Conservation (phyloP, 2,113 vertebrate species). For the Sarotherodon lohbergeri region DNA sequence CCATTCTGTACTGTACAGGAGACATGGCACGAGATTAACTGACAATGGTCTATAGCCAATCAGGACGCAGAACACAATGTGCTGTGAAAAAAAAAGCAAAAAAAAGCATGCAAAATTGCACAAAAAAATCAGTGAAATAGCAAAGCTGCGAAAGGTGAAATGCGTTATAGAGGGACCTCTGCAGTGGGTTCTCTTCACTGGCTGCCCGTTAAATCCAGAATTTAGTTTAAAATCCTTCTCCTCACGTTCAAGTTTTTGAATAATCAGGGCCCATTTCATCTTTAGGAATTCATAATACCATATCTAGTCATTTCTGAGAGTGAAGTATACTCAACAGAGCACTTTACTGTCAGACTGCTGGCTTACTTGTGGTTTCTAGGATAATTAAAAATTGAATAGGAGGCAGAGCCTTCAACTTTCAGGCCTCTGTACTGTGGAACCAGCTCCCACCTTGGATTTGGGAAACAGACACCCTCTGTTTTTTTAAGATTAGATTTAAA, state of each 20-base stretch:
- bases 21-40: too few species aligned
- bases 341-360: background rate
- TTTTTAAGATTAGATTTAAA: background rate
- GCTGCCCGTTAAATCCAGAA: background rate
- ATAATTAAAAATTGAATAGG: background rate
- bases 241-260: background rate
- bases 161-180: too few species aligned
- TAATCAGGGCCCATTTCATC: background rate
- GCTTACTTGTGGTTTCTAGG: background rate
- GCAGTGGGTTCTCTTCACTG: background rate
- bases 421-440: background rate
- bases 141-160: too few species aligned
- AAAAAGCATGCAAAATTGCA: too few species aligned
- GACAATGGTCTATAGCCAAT: too few species aligned
- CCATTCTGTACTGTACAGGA: too few species aligned
- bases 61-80: too few species aligned
- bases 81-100: too few species aligned
- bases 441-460: background rate
- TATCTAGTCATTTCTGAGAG: background rate
- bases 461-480: background rate
- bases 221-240: background rate
- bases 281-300: background rate
- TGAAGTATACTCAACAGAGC: background rate
- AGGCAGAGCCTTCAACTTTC: background rate
- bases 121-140: too few species aligned